Conservation (phyloP, 2,113 vertebrate genomes). For the Poeciliopsis prolifica region DNA sequence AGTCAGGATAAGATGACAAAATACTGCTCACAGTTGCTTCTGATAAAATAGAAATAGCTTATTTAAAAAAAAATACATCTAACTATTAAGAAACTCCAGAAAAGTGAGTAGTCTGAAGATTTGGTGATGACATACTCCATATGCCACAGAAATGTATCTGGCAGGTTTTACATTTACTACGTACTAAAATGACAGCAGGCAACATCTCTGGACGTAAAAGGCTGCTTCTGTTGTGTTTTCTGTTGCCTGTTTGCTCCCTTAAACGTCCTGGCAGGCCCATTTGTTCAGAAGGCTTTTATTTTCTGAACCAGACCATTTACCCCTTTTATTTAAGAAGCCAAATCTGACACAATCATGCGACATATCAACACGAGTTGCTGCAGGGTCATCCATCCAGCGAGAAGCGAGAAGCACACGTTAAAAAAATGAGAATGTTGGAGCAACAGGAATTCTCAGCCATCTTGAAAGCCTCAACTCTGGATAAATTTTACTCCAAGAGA, state of each 20-base stretch:
- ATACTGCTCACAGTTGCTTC: background rate
- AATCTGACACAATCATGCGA: constrained; percentile 31
- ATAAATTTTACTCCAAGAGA: constrained; percentile 64
- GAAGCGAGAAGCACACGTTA: constrained; percentile 56
- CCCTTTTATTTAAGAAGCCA: constrained; percentile 23
- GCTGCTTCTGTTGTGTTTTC: constrained; percentile 1
- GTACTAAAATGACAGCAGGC: constrained; percentile 37
- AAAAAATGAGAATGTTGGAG: constrained; percentile 49
- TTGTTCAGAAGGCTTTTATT: constrained; percentile 25
- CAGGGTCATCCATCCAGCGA: constrained; percentile 44
- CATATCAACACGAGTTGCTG: constrained; percentile 22
- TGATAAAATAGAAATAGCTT: background rate
- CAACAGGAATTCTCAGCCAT: constrained; percentile 41
- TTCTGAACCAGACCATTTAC: constrained; percentile 4
- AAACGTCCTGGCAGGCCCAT: constrained; percentile 2
- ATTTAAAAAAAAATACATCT: background rate
- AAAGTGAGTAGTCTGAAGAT: background rate
- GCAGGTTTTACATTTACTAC: constrained; percentile 15
- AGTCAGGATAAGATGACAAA: background rate
- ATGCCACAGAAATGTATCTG: constrained; percentile 10
- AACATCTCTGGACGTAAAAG: constrained; percentile 5
- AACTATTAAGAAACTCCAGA: background rate
- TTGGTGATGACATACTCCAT: background rate
- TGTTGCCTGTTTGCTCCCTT: constrained; percentile 21
- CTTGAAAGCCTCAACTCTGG: constrained; percentile 23